These are phyloP conservation scores for Listronotus bonariensis DNA, from an alignment of 1,140 invertebrate genomes.

Conservation along the genomic window DNA sequence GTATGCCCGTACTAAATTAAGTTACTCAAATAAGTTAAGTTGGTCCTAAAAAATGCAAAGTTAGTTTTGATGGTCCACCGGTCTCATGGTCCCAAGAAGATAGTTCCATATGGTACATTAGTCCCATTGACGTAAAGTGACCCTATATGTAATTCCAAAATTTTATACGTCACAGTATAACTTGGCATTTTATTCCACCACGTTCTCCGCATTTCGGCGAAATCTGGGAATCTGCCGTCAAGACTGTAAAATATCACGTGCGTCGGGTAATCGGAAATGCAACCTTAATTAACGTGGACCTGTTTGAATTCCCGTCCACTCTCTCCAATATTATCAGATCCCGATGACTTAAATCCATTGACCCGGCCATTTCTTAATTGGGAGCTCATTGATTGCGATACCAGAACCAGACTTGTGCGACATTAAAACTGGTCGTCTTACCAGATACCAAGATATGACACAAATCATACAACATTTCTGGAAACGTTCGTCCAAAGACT, in stretches of 20 bases:
- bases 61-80: too few species aligned
- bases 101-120: too few species aligned
- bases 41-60: too few species aligned
- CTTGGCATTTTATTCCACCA: conserved; percentile 57
- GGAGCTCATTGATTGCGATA: neutral
- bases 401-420: neutral
- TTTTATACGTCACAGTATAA: too few species aligned
- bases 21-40: too few species aligned
- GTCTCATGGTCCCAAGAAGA: too few species aligned
- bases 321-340: neutral
- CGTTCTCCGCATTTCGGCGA: conserved; percentile 48
- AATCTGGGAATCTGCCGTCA: conserved; percentile 52
- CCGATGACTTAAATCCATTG: neutral
- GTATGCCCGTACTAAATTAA: too few species aligned
- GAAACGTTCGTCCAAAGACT: too few species aligned
- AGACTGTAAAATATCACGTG: conserved; percentile 45
- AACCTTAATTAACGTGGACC: conserved; percentile 37
- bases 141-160: too few species aligned
- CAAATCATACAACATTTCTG: too few species aligned
- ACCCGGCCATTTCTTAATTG: conserved; percentile 6
- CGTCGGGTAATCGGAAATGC: conserved; percentile 26
- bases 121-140: too few species aligned
- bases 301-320: conserved; percentile 50
- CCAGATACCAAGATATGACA: too few species aligned
- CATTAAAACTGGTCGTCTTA: neutral